Percentiles rank a stretch among this genome's conserved stretches.
phyloP scores from a whole-genome alignment of 2,797 vertebrate genomes.

The Otolemur crassicaudatus region DNA sequence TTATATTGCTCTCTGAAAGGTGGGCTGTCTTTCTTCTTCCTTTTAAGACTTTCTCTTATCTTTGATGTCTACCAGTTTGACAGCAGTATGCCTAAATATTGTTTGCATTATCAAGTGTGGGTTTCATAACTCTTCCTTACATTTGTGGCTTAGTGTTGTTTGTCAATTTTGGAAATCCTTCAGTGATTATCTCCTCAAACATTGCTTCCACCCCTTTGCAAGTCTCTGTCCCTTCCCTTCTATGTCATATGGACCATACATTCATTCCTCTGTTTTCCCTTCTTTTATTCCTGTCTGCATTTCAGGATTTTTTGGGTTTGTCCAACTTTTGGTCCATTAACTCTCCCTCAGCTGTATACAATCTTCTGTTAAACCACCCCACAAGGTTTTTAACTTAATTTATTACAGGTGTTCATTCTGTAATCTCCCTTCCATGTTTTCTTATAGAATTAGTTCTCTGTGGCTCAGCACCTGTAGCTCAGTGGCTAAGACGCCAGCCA shows the following conservation, averaged over 20 bases:
- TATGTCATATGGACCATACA: fast-evolving
- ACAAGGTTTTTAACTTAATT: background rate
- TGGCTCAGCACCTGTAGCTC: no score
- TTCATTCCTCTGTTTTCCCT: background rate
- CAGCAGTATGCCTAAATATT: background rate
- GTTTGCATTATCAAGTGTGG: background rate
- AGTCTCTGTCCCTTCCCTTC: background rate
- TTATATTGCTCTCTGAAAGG: background rate
- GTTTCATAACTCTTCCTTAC: background rate
- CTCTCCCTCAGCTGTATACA: background rate
- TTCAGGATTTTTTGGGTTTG: background rate
- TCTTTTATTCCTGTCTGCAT: background rate
- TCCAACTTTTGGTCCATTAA: background rate
- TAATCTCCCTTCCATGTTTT: background rate
- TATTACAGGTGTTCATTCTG: background rate
- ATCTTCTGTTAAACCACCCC: background rate
- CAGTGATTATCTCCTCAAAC: background rate
- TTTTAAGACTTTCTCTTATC: background rate
- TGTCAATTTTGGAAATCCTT: background rate
- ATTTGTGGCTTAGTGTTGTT: background rate
- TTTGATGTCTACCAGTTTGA: background rate
- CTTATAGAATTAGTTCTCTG: background rate
- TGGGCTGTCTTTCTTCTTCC: background rate
- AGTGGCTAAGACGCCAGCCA: no score
- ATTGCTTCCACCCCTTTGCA: background rate